These are phyloP conservation scores for Bombus waltoni DNA, from an alignment of 1,140 invertebrate species.

Conservation along the genomic window DNA sequence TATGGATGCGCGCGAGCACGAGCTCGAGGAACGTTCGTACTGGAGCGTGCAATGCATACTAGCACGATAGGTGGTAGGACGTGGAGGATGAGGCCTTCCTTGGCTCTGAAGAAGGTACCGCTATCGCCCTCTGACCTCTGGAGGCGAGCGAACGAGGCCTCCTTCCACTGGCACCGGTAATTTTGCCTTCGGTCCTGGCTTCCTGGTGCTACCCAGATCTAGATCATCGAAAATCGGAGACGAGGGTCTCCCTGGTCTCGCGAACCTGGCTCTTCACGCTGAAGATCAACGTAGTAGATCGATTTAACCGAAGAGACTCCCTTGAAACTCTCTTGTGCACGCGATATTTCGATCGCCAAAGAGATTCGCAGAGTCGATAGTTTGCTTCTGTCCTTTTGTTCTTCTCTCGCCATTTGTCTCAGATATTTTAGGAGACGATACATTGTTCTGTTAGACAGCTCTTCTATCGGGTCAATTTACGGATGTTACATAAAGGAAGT, in stretches of 20 bases:
- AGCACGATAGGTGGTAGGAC: slow-evolving; percentile 67
- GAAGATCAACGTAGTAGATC: neutral
- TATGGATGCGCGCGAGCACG: slow-evolving; percentile 36
- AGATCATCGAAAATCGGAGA: slow-evolving; percentile 74
- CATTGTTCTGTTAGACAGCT: neutral
- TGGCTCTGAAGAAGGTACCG: slow-evolving; percentile 76
- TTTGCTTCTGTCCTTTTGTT: neutral
- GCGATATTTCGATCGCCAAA: slow-evolving; percentile 16
- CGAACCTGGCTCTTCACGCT: neutral
- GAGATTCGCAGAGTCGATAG: slow-evolving; percentile 3
- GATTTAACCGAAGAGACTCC: neutral
- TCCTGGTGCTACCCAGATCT: slow-evolving; percentile 78
- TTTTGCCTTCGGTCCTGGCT: slow-evolving; percentile 77
- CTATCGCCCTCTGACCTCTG: slow-evolving; percentile 82
- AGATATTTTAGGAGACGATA: neutral
- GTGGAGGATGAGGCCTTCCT: slow-evolving; percentile 73
- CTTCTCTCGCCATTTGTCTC: neutral
- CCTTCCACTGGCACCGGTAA: slow-evolving; percentile 78
- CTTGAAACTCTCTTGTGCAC: neutral
- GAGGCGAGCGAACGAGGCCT: slow-evolving; percentile 75
- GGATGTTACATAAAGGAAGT: neutral
- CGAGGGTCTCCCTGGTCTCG: slow-evolving; percentile 3
- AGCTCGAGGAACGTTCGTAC: slow-evolving; percentile 50
- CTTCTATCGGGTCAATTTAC: neutral
- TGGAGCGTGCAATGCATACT: slow-evolving; percentile 68